A percentile compares a stretch with the other conserved stretches of the same genome.
Conservation (phyloP, 1,140 invertebrate species). For the Zaprionus tsacasi region DNA sequence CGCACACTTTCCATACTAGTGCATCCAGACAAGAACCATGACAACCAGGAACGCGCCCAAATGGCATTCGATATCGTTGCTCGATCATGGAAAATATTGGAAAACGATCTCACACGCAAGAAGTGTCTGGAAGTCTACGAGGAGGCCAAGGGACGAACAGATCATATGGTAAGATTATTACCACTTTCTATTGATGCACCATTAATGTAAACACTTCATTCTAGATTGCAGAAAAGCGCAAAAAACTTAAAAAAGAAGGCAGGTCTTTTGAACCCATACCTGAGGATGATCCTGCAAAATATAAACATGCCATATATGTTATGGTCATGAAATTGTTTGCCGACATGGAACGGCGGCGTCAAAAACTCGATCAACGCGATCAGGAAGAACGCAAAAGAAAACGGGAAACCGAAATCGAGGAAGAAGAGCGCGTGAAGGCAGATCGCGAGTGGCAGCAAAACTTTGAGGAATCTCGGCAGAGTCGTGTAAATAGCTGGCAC, state of each 20-base stretch:
- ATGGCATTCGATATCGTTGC: constrained; percentile 97
- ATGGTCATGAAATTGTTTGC: constrained; percentile 99
- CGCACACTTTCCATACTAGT: constrained; percentile 97
- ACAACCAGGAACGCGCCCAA: constrained; percentile 97
- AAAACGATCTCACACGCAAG: constrained; percentile 96
- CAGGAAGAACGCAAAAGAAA: constrained; percentile 98
- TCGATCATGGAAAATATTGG: constrained; percentile 97
- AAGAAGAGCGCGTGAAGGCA: constrained; percentile 94
- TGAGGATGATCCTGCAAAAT: constrained; percentile 97
- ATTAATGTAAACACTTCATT: background rate
- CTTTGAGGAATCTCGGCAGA: constrained; percentile 98
- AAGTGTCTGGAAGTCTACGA: constrained; percentile 98
- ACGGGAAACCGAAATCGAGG: constrained; percentile 96
- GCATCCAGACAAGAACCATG: constrained; percentile 92
- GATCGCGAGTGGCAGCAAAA: constrained; percentile 99
- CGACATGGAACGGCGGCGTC: constrained; percentile 95
- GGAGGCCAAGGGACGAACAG: constrained; percentile 97
- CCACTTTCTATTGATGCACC: background rate
- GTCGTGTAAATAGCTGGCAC: constrained; percentile 97
- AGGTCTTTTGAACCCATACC: constrained; percentile 91
- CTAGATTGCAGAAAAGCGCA: constrained; percentile 96
- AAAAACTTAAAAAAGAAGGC: constrained; percentile 97
- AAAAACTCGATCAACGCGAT: constrained; percentile 93
- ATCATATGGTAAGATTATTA: constrained; percentile 91
- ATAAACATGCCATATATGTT: constrained; percentile 97